Base-by-base conservation (phyloP, 2,797 vertebrate genomes). In the Poeciliopsis presidionis region DNA sequence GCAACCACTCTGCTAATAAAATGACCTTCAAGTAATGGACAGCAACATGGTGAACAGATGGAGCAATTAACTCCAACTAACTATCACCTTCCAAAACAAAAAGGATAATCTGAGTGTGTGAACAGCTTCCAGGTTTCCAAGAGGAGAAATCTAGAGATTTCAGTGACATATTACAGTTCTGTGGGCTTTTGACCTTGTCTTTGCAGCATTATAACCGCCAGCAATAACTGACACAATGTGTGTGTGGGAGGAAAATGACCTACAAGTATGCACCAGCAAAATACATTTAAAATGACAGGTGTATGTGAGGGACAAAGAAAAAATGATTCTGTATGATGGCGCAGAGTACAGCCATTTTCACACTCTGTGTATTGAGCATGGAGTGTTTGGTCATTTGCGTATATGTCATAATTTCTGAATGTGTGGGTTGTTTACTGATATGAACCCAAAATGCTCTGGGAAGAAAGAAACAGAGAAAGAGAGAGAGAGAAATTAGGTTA, bases 31-130 rank as follows among this genome's bases (percentile, higher is more conserved):
- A 81, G 78, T 3, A 47, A 75, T 75, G 73, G 82, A 82, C 79
- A 47, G 45, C 73, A 71, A 28, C 7, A 46, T 51, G 53, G 43
- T 75, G 87, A 69, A 87, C 86, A 84, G 36, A 81, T 81, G 71
- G 46, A 73, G 81, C 77, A 76, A 85, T 86, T 86, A 82, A 87
- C 70, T 49, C 78, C 39, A 46, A 92, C 90, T 89, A 88, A 78
- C 71, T 72, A 78, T 86, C 84, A 81, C 85, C 70, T 46, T 86
- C 83, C 70, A 89, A 89, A 84, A 90, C 88, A 93, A 90, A 91
- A 81, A 81, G 71, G 77, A 25, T 47, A 57, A 74, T 78, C 75
- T 14, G 55, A 33, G 46, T 73, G 77, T 77, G 72, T 81, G 83
- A 84, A n/a, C 36, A 78, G 79, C 70, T 76, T 75, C 18, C 71